Base-by-base conservation (phyloP, 1,140 invertebrate genomes). In the Drosophila ogumai region DNA sequence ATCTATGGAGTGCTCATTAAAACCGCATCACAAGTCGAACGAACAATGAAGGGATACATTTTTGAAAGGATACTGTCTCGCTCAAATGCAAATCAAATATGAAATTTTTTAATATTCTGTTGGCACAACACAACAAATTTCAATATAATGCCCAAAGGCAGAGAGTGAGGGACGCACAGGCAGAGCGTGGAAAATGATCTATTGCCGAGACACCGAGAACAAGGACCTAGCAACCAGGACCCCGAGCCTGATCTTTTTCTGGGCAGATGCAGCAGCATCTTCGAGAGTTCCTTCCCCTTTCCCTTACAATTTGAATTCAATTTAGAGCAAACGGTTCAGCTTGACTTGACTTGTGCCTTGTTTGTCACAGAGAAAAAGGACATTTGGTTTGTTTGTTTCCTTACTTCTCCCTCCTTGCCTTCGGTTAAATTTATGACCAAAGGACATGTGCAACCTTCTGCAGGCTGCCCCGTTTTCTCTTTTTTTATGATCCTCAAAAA, bases 71-170 rank as follows among this genome's bases (percentile, higher is more conserved):
- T 63, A 32, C 38, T 63, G 38, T 31, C 56, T 66, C 32, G 40
- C 49, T 50, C 49, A 32, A 79, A 88, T 88, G 85, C 85, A 88
- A 90, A 82, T 90, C 75, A 91, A 90, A 91, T 91, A 91, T 91
- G 90, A 91, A 84, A 90, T 84, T 84, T 78, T 90, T 81, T 87
- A 90, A 84, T 82, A 84, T 82, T 79, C 75, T 91, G 82, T 91
- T 91, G 85, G 90, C 90, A 91, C 90, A 91, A 91, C 90, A 91
- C 90, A 84, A 90, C 82, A 81, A 85, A 91, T 86, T 85, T 86
- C 84, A 82, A 87, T 74, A 90, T 80, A 80, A 81, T 76, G 77
- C 54, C 64, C 50, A n/a, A 6, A 34, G 56, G 0, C 5, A 28
- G 25, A 28, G 25, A 28, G 25, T 28, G 25, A 63, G 47, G 44